Evolutionary conservation across 2,888 invertebrate genomes (phyloP), one percentile per base, ranked within the genome.

Genomic region (Pristionchus mayeri): DNA sequence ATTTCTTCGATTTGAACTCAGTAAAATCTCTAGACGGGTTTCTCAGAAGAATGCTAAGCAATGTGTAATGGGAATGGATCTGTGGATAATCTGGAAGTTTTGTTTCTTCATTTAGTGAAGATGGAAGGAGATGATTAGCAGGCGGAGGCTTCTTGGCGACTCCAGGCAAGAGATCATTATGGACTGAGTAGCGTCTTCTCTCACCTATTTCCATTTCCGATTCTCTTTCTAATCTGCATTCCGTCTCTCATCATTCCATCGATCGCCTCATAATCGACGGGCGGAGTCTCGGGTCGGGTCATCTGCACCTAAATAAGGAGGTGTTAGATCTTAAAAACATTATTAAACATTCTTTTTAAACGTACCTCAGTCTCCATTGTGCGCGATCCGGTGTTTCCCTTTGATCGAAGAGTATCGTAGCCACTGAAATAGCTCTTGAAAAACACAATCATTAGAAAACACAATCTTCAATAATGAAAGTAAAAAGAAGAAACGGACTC

Each of bases 281-380:
- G 92, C 27, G 92, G 92, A 9, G 91, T 91, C 40, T 90, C 90
- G 11, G 92, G 92, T 27, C 92, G 89, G 18, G 86, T 85, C 2
- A 89, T 86, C 86, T 88, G 71, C 71, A 71, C 71, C 71, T 71
- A 0, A 37, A 37, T 34, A 27, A n/a, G 34, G 0, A 21, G 27
- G 3, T 27, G 11, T 67, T 67, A 24, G 13, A 60, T 30, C 30
- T 57, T 57, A 54, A 7, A 54, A 63, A 6, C 7, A 57, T 57
- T 21, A 6, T 63, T 30, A 18, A 63, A 30, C 11, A 71, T 44
- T 30, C 48, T n/a, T n/a, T n/a, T n/a, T 76, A 78, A 30, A 7
- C 71, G n/a, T 16, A 89, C 88, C 85, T 88, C 89, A 6, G 88
- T 86, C 63, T 88, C 88, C 30, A 88, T 86, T 0, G 89, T 89